Evolutionary conservation across 2,888 invertebrate species (phyloP), one percentile per base, ranked within the genome.

Genomic region (Patella depressa): DNA sequence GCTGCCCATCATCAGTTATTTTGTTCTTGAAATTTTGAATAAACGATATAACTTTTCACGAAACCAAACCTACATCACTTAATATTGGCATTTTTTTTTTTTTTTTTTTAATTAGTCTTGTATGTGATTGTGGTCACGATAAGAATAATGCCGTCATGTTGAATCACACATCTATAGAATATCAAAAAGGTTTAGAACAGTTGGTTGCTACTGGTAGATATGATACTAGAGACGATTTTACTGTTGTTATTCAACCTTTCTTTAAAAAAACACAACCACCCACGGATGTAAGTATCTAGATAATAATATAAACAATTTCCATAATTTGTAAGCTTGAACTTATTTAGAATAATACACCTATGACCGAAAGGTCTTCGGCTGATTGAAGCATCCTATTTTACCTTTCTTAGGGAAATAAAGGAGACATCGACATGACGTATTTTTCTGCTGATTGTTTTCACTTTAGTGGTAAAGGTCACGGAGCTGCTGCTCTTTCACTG

Each of bases 381-480:
- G n/a, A 45, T 45, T 45, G 45, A 7, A 45, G 45, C 45, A 45
- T 45, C 45, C 45, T 45, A 0, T 75, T 19, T 76, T 55, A 53
- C 15, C n/a, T 65, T 57, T 72, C 55, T 73, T 29, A 76, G 70
- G 57, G 73, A 4, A 72, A n/a, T 24, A 29, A 65, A 29, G 81
- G 82, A 24, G 78, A 83, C 11, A 82, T 84, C 71, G 88, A 89
- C 76, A 72, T 86, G 76, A 82, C 84, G 53, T 90, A 85, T 80
- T 88, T 90, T 70, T 87, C 89, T 9, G 88, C 89, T 0, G 90
- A 90, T 80, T 90, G 90, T 78, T 90, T 90, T 86, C 89, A 90
- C 81, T 90, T 89, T 78, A 88, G 88, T 71, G 84, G 79, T 2
- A 85, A 87, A 71, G 89, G 88, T 17, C 87, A 89, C 19, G 81